A percentile compares a stretch with the other conserved stretches of the same genome.
phyloP scores from a whole-genome alignment of 2,888 invertebrate genomes.

The Xestobium rufovillosum region DNA sequence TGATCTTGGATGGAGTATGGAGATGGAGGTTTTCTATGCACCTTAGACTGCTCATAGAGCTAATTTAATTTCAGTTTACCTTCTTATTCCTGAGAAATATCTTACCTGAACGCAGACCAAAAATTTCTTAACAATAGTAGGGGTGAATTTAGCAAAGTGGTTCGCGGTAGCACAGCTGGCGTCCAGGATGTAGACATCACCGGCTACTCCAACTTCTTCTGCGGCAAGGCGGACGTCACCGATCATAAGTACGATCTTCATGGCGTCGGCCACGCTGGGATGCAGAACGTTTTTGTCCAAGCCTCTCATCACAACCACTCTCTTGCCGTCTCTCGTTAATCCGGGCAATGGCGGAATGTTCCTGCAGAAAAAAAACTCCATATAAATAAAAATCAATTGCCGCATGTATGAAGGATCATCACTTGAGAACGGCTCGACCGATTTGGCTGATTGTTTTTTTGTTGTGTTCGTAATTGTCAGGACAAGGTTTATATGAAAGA shows the following conservation, averaged over 20 bases:
- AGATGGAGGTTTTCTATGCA: no score
- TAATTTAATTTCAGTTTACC: no score
- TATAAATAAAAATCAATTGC: no score
- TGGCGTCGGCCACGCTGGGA: slow-evolving; percentile 66
- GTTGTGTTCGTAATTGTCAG: no score
- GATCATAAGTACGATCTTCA: slow-evolving; percentile 78
- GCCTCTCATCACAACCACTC: slow-evolving; percentile 68
- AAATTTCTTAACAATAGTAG: slow-evolving; percentile 75
- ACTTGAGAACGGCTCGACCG: no score
- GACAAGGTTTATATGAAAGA: no score
- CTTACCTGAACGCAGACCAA: slow-evolving; percentile 67
- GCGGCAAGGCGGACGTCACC: slow-evolving; percentile 73
- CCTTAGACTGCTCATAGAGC: no score
- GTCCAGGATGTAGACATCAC: slow-evolving; percentile 75
- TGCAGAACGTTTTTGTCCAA: slow-evolving; percentile 62
- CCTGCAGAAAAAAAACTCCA: no score
- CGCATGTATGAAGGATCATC: no score
- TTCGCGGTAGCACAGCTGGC: slow-evolving; percentile 70
- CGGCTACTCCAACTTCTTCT: slow-evolving; percentile 73
- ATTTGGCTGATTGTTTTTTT: no score
- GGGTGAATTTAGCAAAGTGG: slow-evolving; percentile 80
- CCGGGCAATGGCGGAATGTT: slow-evolving; percentile 76
- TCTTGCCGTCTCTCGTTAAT: slow-evolving; percentile 69
- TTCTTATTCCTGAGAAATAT: no score
- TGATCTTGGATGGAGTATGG: no score